Evolutionary conservation across 1,140 invertebrate genomes (phyloP).

Genomic region (Lanistes nyassanus): DNA sequence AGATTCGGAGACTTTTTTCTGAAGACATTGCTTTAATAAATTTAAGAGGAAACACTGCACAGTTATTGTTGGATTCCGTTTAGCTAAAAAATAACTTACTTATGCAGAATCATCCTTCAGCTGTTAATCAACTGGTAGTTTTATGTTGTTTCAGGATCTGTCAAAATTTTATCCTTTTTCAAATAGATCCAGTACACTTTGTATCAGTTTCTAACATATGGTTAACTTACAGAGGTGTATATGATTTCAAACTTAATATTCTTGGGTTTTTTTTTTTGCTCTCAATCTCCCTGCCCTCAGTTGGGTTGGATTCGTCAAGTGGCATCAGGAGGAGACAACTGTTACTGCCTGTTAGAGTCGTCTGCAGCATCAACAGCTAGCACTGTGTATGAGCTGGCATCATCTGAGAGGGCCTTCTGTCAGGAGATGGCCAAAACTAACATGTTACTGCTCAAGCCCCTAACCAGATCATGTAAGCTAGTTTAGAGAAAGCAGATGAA

Average conservation of each 20-base stretch:
- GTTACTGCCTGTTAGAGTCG: constrained; percentile 50
- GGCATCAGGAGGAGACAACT: constrained; percentile 59
- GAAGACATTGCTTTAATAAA: too few species aligned
- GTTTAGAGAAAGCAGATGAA: neutral
- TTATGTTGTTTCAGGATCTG: neutral
- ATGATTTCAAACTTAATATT: too few species aligned
- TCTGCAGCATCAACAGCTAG: constrained; percentile 32
- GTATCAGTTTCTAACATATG: too few species aligned
- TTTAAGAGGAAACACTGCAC: too few species aligned
- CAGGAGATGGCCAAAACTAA: constrained; percentile 49
- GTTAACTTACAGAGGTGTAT: too few species aligned
- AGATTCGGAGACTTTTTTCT: too few species aligned
- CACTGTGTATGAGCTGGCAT: constrained; percentile 51
- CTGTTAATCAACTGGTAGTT: neutral
- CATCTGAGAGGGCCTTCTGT: constrained; percentile 53
- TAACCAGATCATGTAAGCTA: constrained; percentile 51
- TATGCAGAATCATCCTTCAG: too few species aligned
- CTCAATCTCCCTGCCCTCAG: too few species aligned
- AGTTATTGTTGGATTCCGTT: too few species aligned
- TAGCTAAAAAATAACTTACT: too few species aligned
- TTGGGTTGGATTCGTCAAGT: constrained; percentile 54
- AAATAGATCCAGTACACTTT: too few species aligned
- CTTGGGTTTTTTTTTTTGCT: too few species aligned
- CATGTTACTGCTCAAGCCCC: constrained; percentile 45
- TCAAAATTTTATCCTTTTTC: neutral